A percentile compares a stretch with the other conserved stretches of the same genome.
Evolutionary conservation across 2,797 vertebrate genomes (phyloP).

Genomic region (Remorina albescens): DNA sequence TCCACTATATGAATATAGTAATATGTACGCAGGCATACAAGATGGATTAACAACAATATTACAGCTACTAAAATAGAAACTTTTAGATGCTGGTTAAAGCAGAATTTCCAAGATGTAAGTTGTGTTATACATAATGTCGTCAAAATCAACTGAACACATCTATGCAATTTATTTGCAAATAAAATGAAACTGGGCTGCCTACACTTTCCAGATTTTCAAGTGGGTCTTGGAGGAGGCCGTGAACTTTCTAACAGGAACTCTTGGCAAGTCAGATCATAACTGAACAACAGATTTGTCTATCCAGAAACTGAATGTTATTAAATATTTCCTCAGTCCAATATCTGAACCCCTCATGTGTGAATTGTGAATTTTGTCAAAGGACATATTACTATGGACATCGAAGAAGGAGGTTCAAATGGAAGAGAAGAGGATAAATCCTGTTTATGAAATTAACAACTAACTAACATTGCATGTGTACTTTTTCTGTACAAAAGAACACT

Average conservation of each 20-base stretch:
- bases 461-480: neutral
- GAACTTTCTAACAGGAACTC: no score
- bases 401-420: neutral
- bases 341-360: neutral
- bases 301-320: neutral
- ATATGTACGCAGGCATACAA: neutral
- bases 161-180: no score
- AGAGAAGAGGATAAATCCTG: neutral
- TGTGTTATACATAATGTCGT: no score
- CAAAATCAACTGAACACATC: no score
- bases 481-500: neutral
- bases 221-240: no score
- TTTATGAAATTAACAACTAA: neutral
- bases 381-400: neutral
- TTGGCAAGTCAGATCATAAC: neutral
- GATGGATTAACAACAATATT: neutral
- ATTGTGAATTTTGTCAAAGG: neutral
- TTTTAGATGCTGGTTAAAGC: no score
- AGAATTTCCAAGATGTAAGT: no score
- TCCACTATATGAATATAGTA: slow-evolving; percentile 4
- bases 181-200: no score
- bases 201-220: no score
- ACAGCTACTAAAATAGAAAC: neutral
- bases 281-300: neutral
- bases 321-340: neutral